phyloP scores from a whole-genome alignment of 2,113 vertebrate species.

The Halichoeres trimaculatus region DNA sequence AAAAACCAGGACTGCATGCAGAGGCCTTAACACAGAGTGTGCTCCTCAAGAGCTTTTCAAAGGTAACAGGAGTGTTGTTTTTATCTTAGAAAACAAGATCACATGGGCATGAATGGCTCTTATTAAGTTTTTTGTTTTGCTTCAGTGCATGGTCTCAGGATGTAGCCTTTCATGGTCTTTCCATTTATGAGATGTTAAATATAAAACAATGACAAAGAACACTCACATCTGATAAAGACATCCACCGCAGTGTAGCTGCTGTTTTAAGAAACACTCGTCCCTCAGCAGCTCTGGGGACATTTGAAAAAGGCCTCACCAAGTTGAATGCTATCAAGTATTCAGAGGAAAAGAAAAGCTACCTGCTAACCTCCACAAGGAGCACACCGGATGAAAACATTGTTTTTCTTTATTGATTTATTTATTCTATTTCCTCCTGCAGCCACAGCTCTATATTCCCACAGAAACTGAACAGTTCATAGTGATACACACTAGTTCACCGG shows the following conservation, averaged over 20 bases:
- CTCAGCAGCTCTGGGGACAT: background rate
- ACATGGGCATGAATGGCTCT: background rate
- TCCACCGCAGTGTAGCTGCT: background rate
- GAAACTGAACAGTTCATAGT: background rate
- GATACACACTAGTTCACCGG: background rate
- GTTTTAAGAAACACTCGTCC: background rate
- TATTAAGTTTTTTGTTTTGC: background rate
- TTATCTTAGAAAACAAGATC: background rate
- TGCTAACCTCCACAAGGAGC: background rate
- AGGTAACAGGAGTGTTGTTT: background rate
- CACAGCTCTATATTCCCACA: background rate
- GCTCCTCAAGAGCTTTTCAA: background rate
- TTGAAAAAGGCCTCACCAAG: background rate
- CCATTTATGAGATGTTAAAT: too few relatives aligned
- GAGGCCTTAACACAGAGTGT: background rate
- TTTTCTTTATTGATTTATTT: conserved; percentile 14
- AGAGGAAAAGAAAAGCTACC: conserved; percentile 9
- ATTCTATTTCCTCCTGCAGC: background rate
- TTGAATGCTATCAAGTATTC: conserved; percentile 2
- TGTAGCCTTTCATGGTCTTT: background rate
- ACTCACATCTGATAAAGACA: background rate
- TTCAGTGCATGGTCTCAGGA: too few relatives aligned
- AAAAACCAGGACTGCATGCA: conserved; percentile 3
- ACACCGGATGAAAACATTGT: background rate
- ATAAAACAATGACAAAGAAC: too few relatives aligned